phyloP scores from a whole-genome alignment of 2,113 vertebrate genomes.

The Oncorhynchus masou region DNA sequence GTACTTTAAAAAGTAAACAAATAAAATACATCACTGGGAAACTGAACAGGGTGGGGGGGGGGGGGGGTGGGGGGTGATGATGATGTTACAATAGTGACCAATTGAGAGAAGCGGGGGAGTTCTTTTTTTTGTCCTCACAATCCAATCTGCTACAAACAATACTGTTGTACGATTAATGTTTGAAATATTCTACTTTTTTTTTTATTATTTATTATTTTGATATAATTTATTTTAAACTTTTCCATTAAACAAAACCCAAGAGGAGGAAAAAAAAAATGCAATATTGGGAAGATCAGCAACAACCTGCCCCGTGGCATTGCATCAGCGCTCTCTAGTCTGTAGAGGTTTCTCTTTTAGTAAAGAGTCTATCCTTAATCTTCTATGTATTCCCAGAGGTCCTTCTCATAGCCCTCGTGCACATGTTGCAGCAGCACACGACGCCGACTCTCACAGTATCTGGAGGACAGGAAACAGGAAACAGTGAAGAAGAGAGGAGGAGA shows the following conservation, averaged over 20 bases:
- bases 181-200: conserved; percentile 1
- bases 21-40: not conserved
- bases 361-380: conserved; percentile 79
- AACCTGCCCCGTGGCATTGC: conserved; percentile 53
- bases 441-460: conserved; percentile 92
- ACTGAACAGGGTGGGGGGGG: not conserved
- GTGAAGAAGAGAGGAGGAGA: not conserved
- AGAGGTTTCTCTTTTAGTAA: conserved; percentile 54
- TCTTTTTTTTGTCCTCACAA: not conserved
- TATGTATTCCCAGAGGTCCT: conserved; percentile 93
- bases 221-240: conserved; percentile 11
- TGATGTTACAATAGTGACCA: conserved; percentile 6
- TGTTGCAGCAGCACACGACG: conserved; percentile 89
- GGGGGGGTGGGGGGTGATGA: too few relatives aligned
- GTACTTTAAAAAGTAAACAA: not conserved
- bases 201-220: not conserved
- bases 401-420: conserved; percentile 92
- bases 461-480: conserved; percentile 19
- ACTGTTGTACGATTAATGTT: conserved; percentile 11
- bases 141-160: conserved; percentile 9
- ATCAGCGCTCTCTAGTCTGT: conserved; percentile 83
- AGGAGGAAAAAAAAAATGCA: not conserved
- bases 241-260: conserved; percentile 3
- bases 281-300: conserved; percentile 5
- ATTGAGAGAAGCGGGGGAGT: not conserved